Evolutionary conservation across 2,113 vertebrate genomes (phyloP).

Genomic region (Rhinichthys klamathensis): DNA sequence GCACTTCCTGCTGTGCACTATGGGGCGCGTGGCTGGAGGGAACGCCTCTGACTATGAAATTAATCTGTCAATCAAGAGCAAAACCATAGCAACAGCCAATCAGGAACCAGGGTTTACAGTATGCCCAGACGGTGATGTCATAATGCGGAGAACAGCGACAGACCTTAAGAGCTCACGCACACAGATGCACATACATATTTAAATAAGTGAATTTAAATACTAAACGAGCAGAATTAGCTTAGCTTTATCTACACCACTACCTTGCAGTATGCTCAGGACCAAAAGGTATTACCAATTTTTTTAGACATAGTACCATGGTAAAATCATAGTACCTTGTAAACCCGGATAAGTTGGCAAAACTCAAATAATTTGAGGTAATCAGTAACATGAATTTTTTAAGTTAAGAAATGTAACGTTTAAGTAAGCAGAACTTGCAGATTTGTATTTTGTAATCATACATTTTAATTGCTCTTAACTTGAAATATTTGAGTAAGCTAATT

Average conservation of each 20-base stretch:
- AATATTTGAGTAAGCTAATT: too few species aligned
- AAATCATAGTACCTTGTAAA: neutral
- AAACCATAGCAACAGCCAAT: slow-evolving; percentile 22
- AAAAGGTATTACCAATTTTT: neutral
- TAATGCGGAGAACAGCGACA: neutral
- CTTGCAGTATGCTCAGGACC: neutral
- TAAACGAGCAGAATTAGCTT: neutral
- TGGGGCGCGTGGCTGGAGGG: slow-evolving; percentile 29
- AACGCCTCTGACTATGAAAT: slow-evolving; percentile 39
- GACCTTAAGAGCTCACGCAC: neutral
- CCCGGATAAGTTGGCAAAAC: too few species aligned
- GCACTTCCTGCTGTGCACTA: slow-evolving; percentile 38
- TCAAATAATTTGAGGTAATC: too few species aligned
- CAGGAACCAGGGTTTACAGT: neutral
- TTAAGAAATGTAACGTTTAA: too few species aligned
- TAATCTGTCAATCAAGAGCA: slow-evolving; percentile 41
- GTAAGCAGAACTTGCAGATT: too few species aligned
- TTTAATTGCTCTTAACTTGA: too few species aligned
- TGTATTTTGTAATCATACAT: too few species aligned
- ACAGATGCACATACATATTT: slow-evolving; percentile 16
- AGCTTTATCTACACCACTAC: neutral
- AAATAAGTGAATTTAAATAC: neutral
- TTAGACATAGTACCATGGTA: neutral
- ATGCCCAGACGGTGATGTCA: slow-evolving; percentile 10
- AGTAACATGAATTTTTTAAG: too few species aligned